Evolutionary conservation across 2,888 invertebrate genomes (phyloP), one percentile per base, ranked within the genome.

Genomic region (Portevinia maculata): DNA sequence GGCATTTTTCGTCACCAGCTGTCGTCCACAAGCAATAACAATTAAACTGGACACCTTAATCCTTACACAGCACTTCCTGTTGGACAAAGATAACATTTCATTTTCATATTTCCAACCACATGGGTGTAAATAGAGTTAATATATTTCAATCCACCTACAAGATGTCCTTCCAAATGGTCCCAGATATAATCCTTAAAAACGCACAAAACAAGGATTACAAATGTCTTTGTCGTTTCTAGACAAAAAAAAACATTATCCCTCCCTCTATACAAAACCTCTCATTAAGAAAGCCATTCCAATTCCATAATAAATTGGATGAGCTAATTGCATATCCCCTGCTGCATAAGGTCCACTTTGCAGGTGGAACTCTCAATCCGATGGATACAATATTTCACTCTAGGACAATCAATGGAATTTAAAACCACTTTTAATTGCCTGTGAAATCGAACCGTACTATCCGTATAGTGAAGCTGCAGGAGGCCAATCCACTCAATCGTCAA

Each of bases 371-470:
- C 24, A 50, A 41, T n/a, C 46, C 24, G 37, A 30, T 8, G 24
- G 11, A 50, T 15, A 11, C 37, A 15, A 69, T 48, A 50, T 30
- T 55, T 78, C 65, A 64, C 48, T 11, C 48, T 13, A 32, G 62
- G 34, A 65, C 21, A 62, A 32, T 34, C 21, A 28, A 41, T 15
- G 11, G 19, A 74, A 75, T 79, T 69, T 79, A 79, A 55, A 55
- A 62, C 74, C 65, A 55, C 41, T 79, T 74, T 79, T 79, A 79
- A 79, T 79, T 69, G 75, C 79, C 79, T 79, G 62, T 75, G 79
- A 79, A 69, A 75, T 79, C 69, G 67, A 79, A 62, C 67, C 41
- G 74, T 46, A 44, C 59, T 37, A 79, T 79, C 52, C 34, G n/a
- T n/a, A 28, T 53, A 73, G 53, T 48, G 19, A 55, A 79, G 41